Conservation (phyloP, 1,140 invertebrate species). For the Drosophila parabipectinata region DNA sequence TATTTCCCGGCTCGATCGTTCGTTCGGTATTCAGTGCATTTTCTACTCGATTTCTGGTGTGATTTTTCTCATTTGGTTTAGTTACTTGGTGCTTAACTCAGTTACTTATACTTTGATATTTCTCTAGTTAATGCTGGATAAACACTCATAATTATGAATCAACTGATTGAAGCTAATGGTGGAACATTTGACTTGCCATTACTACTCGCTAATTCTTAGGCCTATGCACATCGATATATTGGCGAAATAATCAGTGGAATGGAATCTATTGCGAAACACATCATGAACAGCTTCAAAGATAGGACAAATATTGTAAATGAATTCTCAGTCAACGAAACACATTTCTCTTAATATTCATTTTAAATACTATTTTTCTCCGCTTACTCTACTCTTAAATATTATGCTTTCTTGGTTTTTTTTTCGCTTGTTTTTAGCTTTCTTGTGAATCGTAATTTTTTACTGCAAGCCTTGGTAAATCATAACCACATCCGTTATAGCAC, state of each 20-base stretch:
- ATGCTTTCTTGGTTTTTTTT: constrained; percentile 2
- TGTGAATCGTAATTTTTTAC: constrained; percentile 21
- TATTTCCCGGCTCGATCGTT: constrained; percentile 18
- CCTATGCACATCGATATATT: constrained; percentile 58
- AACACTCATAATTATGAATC: constrained; percentile 48
- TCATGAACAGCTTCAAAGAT: constrained; percentile 8
- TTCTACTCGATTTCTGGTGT: constrained; percentile 60
- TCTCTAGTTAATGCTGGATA: constrained; percentile 51
- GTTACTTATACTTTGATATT: constrained; percentile 60
- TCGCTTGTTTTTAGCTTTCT: constrained; percentile 13
- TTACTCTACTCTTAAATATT: constrained; percentile 32
- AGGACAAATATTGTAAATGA: constrained; percentile 25
- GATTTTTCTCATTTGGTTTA: constrained; percentile 42
- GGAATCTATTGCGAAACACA: constrained; percentile 22
- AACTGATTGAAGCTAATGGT: constrained; percentile 64
- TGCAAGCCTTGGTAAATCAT: constrained; percentile 43
- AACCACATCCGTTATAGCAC: constrained; percentile 38
- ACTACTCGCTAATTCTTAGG: constrained; percentile 40
- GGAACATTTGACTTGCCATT: constrained; percentile 28
- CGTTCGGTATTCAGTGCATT: constrained; percentile 56
- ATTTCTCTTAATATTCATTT: constrained; percentile 21
- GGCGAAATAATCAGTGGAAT: constrained; percentile 45
- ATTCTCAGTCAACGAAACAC: constrained; percentile 68
- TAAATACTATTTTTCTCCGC: constrained; percentile 1
- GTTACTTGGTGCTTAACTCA: constrained; percentile 43